A percentile compares a stretch with the other conserved stretches of the same genome.
Conservation (phyloP, 2,888 invertebrate genomes). For the Pogonocherus hispidulus region DNA sequence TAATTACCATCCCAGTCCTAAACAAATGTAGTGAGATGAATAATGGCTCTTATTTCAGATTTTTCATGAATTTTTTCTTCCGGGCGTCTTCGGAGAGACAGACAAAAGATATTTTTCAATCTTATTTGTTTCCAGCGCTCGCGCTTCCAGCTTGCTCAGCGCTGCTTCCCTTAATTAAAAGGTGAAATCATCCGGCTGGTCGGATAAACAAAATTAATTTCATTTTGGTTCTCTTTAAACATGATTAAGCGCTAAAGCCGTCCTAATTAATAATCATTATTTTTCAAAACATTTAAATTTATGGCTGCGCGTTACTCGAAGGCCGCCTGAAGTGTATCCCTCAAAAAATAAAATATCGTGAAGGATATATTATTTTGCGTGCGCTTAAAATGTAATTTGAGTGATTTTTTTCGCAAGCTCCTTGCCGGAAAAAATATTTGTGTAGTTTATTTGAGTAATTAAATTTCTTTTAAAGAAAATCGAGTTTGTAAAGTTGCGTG, state of each 20-base stretch:
- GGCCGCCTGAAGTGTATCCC: background rate
- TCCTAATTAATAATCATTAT: slow-evolving; percentile 50
- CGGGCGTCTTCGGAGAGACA: background rate
- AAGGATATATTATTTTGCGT: background rate
- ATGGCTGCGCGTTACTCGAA: slow-evolving; percentile 7
- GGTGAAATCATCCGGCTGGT: slow-evolving; percentile 48
- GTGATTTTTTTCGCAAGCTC: too few species aligned
- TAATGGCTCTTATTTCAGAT: slow-evolving; percentile 12
- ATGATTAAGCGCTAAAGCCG: slow-evolving; percentile 52
- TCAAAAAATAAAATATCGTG: background rate
- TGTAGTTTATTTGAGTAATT: too few species aligned
- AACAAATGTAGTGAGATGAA: slow-evolving; percentile 17
- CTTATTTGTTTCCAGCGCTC: slow-evolving; percentile 25
- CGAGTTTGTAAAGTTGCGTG: too few species aligned
- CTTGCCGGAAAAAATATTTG: too few species aligned
- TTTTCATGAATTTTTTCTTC: slow-evolving; percentile 13
- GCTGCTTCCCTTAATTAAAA: slow-evolving; percentile 55
- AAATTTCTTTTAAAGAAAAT: too few species aligned
- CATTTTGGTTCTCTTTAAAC: slow-evolving; percentile 53
- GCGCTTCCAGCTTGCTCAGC: slow-evolving; percentile 13
- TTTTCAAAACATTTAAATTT: slow-evolving; percentile 41
- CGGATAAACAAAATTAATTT: slow-evolving; percentile 57
- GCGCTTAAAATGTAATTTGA: background rate
- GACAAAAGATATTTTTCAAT: slow-evolving; percentile 30
- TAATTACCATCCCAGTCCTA: slow-evolving; percentile 10